Percentiles rank a stretch among this genome's conserved stretches.
Conservation (phyloP, 2,888 invertebrate genomes). For the Mechanitis mazaeus region DNA sequence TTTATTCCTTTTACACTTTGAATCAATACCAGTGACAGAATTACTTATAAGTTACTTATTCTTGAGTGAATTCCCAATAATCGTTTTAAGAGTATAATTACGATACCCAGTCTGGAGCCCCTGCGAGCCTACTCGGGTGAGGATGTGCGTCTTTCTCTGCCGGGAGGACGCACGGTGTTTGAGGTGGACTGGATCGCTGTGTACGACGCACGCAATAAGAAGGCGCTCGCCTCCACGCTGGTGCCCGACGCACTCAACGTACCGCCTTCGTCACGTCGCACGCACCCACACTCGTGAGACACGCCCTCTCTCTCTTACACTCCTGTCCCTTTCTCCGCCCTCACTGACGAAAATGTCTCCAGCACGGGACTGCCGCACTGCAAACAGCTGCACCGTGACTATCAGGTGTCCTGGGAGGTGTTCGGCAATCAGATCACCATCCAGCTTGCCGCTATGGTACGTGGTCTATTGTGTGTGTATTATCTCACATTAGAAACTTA, state of each 20-base stretch:
- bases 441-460: slow-evolving; percentile 86
- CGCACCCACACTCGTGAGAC: slow-evolving; percentile 43
- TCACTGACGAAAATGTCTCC: slow-evolving; percentile 73
- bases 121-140: slow-evolving; percentile 83
- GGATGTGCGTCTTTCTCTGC: slow-evolving; percentile 84
- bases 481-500: not conserved
- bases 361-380: slow-evolving; percentile 87
- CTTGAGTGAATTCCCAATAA: too few relatives aligned
- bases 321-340: slow-evolving; percentile 65
- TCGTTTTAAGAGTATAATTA: not conserved
- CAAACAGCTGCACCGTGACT: slow-evolving; percentile 87
- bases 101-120: slow-evolving; percentile 82
- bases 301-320: slow-evolving; percentile 1
- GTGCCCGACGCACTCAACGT: slow-evolving; percentile 88
- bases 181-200: slow-evolving; percentile 90
- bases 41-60: not conserved
- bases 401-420: slow-evolving; percentile 92
- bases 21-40: too few relatives aligned
- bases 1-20: too few relatives aligned
- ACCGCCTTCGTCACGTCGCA: slow-evolving; percentile 82
- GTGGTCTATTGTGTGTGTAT: not conserved
- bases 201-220: slow-evolving; percentile 79
- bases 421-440: slow-evolving; percentile 92
- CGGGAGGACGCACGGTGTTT: slow-evolving; percentile 88
- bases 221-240: slow-evolving; percentile 68